Percentiles rank a stretch among this genome's conserved stretches.
Evolutionary conservation across 2,113 vertebrate genomes (phyloP).

Genomic region (Aix galericulata): DNA sequence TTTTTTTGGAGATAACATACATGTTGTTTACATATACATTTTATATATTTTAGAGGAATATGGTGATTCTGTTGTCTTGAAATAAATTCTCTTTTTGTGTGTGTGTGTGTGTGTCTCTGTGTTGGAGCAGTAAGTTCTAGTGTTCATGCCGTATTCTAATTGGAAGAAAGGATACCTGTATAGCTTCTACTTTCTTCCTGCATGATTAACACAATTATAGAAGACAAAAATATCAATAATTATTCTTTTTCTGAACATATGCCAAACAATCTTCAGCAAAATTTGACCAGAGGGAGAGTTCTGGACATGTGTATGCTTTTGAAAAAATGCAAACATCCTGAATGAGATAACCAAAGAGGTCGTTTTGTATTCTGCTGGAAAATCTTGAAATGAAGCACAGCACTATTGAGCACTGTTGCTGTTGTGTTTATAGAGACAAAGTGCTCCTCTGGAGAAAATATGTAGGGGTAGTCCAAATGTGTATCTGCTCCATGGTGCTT

Average conservation of each 20-base stretch:
- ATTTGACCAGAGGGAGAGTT: background rate
- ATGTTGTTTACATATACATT: background rate
- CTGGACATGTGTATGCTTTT: background rate
- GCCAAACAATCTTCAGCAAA: background rate
- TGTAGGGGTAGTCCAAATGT: background rate
- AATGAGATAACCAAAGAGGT: background rate
- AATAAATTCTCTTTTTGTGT: background rate
- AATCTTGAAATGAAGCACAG: background rate
- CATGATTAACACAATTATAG: background rate
- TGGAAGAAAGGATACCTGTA: background rate
- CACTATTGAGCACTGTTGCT: background rate
- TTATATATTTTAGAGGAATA: background rate
- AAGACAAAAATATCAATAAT: background rate
- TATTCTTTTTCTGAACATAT: background rate
- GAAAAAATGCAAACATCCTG: slow-evolving; percentile 36
- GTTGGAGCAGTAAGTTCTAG: background rate
- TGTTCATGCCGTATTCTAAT: background rate
- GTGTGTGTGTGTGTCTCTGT: background rate
- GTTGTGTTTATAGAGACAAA: background rate
- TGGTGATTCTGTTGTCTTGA: background rate
- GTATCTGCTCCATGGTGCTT: background rate
- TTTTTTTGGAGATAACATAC: background rate
- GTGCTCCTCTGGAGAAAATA: background rate
- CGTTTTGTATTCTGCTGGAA: slow-evolving; percentile 5
- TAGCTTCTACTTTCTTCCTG: background rate